Evolutionary conservation across 2,888 invertebrate genomes (phyloP), one percentile per base, ranked within the genome.

Genomic region (Oscheius myriophilus): DNA sequence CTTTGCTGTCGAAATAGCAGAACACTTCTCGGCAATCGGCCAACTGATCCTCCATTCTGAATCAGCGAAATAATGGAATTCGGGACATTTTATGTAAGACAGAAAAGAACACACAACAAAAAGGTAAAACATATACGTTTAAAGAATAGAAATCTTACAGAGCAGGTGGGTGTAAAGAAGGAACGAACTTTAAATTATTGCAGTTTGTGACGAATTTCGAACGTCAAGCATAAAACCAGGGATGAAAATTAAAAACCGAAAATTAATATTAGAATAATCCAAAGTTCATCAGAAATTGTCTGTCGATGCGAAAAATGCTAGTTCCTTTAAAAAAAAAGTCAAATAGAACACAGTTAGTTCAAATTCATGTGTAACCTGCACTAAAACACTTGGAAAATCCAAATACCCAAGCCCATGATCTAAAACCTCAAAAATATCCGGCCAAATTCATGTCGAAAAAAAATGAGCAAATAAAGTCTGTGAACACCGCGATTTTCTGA

Each of bases 1-100:
- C 98, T 82, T 95, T 92, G 73, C 94, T 95, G 88, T 99, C 98
- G 88, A 98, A 99, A 72, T 99, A 90, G 88, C 93, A 93, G 89
- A 98, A 98, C 52, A 96, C 96, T 89, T 96, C 96, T 33, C 84
- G 81, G 59, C 83, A 83, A 41, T 84, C 82, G 52, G 82, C 80
- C 45, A 82, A 62, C 43, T 79, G 75, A 41, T 82, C 82, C 18
- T 82, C 82, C 61, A 72, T 65, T 62, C 54, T 54, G 54, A 54
- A 54, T 26, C 2, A 6, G 25, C 12, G 18, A 53, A 53, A 53
- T 9, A 26, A 53, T 6, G 53, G 23, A 18, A 53, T 21, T 7
- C 11, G 23, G 14, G 16, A 21, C 4, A 46, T 4, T 46, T 11
- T 46, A 46, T 46, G n/a, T n/a, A n/a, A n/a, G n/a, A n/a, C n/a